phyloP scores from a whole-genome alignment of 1,140 invertebrate genomes.

The Drosophila prosaltans region DNA sequence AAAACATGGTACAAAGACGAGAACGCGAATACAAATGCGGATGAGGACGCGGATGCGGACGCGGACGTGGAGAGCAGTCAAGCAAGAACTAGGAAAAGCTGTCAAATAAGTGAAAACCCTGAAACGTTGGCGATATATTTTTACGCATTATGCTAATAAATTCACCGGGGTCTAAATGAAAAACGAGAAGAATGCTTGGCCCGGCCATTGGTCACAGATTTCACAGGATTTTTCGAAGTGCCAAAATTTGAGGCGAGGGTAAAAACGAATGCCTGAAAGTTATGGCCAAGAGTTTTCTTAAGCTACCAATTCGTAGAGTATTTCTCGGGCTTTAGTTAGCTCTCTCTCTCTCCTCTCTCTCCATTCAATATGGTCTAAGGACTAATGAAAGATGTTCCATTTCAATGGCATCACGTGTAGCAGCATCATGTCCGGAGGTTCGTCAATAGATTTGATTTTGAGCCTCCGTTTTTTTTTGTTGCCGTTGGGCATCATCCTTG shows the following conservation, averaged over 20 bases:
- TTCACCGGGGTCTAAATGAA: constrained; percentile 39
- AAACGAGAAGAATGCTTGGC: constrained; percentile 14
- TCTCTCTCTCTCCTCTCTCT: neutral
- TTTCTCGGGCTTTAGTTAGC: neutral
- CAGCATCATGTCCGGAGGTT: constrained; percentile 34
- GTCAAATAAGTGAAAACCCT: constrained; percentile 66
- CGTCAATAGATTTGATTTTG: constrained; percentile 51
- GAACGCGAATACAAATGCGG: neutral
- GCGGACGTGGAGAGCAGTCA: constrained; percentile 25
- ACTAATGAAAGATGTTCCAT: constrained; percentile 20
- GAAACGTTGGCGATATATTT: constrained; percentile 66
- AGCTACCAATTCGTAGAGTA: constrained; percentile 9
- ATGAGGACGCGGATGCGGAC: neutral
- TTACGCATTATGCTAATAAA: constrained; percentile 79
- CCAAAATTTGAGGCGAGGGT: constrained; percentile 1
- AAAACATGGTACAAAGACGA: constrained; percentile 8
- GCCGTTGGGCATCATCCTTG: constrained; percentile 29
- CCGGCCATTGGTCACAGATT: constrained; percentile 20
- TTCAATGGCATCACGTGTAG: constrained; percentile 7
- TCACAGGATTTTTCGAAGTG: constrained; percentile 18
- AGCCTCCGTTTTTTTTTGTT: constrained; percentile 9
- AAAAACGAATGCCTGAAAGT: neutral
- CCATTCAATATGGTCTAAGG: neutral
- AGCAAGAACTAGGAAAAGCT: constrained; percentile 60
- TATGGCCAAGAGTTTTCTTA: constrained; percentile 25